Evolutionary conservation across 2,888 invertebrate genomes (phyloP).

Genomic region (Orthosia gracilis): DNA sequence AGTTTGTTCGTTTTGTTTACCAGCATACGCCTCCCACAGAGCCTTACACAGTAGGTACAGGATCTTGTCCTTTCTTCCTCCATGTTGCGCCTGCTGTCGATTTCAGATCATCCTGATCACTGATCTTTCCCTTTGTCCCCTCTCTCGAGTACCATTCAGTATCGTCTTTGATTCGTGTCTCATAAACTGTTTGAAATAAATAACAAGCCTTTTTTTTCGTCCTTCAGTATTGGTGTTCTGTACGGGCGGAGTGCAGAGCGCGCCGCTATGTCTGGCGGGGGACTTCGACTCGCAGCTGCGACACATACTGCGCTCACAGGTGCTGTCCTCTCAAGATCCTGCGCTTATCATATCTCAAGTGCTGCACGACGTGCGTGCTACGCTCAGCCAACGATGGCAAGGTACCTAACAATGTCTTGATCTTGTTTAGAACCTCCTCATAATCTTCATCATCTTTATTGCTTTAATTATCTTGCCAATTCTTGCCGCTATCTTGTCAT

Average conservation of each 20-base stretch:
- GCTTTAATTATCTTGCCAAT: background rate
- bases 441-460: background rate
- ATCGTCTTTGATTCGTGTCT: no score
- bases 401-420: background rate
- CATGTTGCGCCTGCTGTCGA: no score
- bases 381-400: conserved; percentile 21
- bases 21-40: no score
- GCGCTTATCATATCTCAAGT: background rate
- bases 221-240: conserved; percentile 1
- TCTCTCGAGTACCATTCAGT: no score
- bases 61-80: no score
- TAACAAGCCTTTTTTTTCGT: no score
- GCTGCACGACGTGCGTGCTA: conserved; percentile 1
- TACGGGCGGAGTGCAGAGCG: background rate
- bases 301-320: background rate
- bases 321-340: background rate
- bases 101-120: no score
- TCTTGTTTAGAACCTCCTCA: background rate
- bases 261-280: conserved; percentile 16
- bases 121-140: no score
- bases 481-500: background rate
- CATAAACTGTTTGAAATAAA: no score
- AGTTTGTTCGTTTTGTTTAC: no score
- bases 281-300: conserved; percentile 38
- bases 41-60: no score